Evolutionary conservation across 2,797 vertebrate genomes (phyloP).

Genomic region (Anomalospiza imberbis): DNA sequence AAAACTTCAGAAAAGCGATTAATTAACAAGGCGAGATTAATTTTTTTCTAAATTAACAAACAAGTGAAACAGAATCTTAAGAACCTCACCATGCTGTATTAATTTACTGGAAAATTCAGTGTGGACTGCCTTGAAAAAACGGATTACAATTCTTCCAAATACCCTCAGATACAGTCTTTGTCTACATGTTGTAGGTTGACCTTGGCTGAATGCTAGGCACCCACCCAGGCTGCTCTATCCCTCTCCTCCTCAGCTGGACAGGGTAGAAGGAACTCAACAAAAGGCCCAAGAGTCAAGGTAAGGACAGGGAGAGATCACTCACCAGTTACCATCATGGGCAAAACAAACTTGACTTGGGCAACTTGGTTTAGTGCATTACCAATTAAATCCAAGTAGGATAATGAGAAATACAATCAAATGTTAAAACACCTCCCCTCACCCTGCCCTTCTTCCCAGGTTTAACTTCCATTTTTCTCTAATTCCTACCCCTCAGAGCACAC

Average conservation of each 20-base stretch:
- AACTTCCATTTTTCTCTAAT: not conserved
- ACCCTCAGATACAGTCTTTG: not conserved
- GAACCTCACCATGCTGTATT: not conserved
- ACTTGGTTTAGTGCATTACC: not conserved
- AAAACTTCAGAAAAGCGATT: not conserved
- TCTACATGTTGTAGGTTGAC: fast-evolving
- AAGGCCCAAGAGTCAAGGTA: not conserved
- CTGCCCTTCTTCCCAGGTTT: not conserved
- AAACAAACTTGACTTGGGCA: not conserved
- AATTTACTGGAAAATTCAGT: not conserved
- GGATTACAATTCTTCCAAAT: not conserved
- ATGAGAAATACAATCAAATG: not conserved
- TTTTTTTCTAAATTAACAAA: not conserved
- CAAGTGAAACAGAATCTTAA: not conserved
- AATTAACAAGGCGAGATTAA: not conserved
- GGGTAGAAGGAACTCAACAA: not conserved
- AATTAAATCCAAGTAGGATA: not conserved
- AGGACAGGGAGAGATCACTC: not conserved
- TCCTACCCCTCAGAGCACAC: no score
- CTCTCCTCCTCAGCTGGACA: not conserved
- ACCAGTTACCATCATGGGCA: fast-evolving
- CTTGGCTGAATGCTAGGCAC: not conserved
- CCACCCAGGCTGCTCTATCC: not conserved
- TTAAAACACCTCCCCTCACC: fast-evolving
- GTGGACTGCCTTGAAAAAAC: not conserved